Base-by-base conservation (phyloP, 2,888 invertebrate genomes). In the Dolichopus griseipennis region DNA sequence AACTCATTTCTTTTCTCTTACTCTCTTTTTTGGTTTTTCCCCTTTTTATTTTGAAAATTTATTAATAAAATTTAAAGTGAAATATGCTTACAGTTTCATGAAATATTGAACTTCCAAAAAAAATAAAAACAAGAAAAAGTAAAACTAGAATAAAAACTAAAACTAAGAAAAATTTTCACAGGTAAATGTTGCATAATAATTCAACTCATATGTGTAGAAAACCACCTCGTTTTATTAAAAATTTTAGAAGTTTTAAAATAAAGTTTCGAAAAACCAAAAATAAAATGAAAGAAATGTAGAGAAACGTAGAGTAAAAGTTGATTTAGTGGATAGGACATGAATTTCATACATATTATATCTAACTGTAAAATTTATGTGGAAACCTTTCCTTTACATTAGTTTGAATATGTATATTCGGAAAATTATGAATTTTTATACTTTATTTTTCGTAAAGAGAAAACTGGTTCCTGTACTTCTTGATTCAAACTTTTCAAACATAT, bases 31-130 rank as follows among this genome's bases (percentile, higher is more conserved):
- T 7, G 18, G 9, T 52, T 52, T 52, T 18, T 2, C 15, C 15
- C 18, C 1, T 7, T 52, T 52, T 52, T 52, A 15, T 15, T n/a
- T 52, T 18, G 9, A 18, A 52, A 52, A 52, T 18, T 6, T 52
- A 52, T 52, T 52, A 52, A 52, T 52, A 52, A 52, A 52, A 52
- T 52, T n/a, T 52, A 52, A 52, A 52, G 15, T 52, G 52, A 52
- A 52, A 52, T 52, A 52, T 52, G 52, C 52, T 52, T 52, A 52
- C 52, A 52, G 15, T 52, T 18, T 6, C n/a, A 52, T 52, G 52
- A 52, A 52, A 52, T 52, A 52, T 52, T 52, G 52, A 52, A 52
- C 52, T 52, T 5, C 41, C 41, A 41, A 41, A 41, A 41, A 41
- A 41, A 41, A 27, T 4, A 27, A 27, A 27, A 27, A 27, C 27